Conservation (phyloP, 2,797 vertebrate species). For the Echeneis naucrates region DNA sequence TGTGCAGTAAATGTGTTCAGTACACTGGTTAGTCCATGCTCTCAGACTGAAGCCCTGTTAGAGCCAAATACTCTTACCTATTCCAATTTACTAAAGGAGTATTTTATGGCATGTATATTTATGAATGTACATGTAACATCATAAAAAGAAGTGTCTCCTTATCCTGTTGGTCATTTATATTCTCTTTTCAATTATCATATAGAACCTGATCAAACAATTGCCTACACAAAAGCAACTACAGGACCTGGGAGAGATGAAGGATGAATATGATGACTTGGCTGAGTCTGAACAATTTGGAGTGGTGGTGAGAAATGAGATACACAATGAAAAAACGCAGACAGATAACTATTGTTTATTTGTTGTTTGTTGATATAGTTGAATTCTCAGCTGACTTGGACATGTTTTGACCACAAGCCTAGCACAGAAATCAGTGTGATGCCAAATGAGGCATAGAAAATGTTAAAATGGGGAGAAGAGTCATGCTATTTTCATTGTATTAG, state of each 20-base stretch:
- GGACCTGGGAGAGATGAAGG: slow-evolving; percentile 86
- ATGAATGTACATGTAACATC: too few relatives aligned
- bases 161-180: slow-evolving; percentile 2
- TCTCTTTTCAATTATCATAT: slow-evolving; percentile 16
- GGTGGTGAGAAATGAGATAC: slow-evolving; percentile 82
- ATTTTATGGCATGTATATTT: too few relatives aligned
- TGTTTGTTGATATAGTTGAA: background rate
- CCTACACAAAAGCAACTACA: slow-evolving; percentile 85
- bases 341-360: background rate
- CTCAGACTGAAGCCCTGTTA: background rate
- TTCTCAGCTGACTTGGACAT: slow-evolving; percentile 33
- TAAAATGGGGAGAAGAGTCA: slow-evolving; percentile 7
- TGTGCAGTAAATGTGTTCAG: background rate
- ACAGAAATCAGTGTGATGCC: slow-evolving; percentile 11
- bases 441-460: slow-evolving; percentile 23
- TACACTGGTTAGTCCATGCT: background rate
- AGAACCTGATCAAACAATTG: slow-evolving; percentile 91
- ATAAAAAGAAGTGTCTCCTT: background rate
- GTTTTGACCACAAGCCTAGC: slow-evolving; percentile 23
- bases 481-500: slow-evolving; percentile 16
- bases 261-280: slow-evolving; percentile 90
- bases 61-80: background rate
- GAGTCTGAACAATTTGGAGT: slow-evolving; percentile 91
- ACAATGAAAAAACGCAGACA: background rate
- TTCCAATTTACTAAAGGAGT: background rate